These are phyloP conservation scores for Oncorhynchus keta DNA, from an alignment of 2,113 vertebrate species.

Conservation along the genomic window DNA sequence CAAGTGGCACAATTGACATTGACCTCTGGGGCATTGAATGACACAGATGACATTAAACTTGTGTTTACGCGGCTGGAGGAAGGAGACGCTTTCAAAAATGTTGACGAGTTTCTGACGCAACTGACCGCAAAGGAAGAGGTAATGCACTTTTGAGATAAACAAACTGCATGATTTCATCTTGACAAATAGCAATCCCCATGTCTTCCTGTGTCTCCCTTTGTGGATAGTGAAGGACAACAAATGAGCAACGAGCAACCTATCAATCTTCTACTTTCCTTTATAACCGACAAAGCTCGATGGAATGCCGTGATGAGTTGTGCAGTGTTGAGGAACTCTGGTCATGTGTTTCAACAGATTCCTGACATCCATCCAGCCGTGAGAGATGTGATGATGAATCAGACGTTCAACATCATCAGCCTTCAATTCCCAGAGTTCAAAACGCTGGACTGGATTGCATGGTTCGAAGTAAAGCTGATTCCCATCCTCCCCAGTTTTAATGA, in stretches of 20 bases:
- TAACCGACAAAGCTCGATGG: not conserved
- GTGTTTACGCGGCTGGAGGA: constrained; percentile 21
- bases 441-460: no score
- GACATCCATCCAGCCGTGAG: not conserved
- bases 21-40: constrained; percentile 25
- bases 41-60: constrained; percentile 7
- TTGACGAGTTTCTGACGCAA: constrained; percentile 12
- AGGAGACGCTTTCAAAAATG: constrained; percentile 17
- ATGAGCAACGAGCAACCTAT: not conserved
- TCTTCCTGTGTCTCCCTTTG: not conserved
- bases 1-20: constrained; percentile 21
- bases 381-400: no score
- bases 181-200: not conserved
- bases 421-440: no score
- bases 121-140: not conserved
- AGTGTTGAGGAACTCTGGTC: not conserved
- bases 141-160: not conserved
- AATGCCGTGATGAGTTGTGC: not conserved
- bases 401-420: no score
- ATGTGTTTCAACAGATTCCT: not conserved
- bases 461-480: no score
- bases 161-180: not conserved
- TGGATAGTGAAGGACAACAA: not conserved
- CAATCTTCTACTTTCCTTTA: no score
- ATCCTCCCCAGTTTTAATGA: no score